Evolutionary conservation across 2,888 invertebrate genomes (phyloP).

Genomic region (Spicauda simplicius): DNA sequence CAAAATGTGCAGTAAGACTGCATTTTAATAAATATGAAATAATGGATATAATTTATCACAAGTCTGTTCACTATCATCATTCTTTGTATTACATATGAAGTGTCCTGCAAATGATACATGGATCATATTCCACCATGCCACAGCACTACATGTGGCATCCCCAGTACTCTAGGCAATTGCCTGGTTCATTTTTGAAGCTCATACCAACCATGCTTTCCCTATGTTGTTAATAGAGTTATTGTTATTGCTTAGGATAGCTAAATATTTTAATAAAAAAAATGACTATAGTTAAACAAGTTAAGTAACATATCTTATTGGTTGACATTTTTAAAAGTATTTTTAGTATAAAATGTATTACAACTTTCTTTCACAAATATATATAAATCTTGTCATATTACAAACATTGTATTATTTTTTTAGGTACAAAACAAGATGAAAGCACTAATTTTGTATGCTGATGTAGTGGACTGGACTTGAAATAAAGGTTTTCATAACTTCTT

Average conservation of each 20-base stretch:
- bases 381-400: constrained; percentile 46
- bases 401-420: constrained; percentile 59
- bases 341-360: constrained; percentile 35
- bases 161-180: too few relatives aligned
- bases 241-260: background rate
- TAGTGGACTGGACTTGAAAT: constrained; percentile 67
- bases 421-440: constrained; percentile 62
- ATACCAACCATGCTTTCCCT: background rate
- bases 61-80: too few relatives aligned
- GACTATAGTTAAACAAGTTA: constrained; percentile 5
- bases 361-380: constrained; percentile 42
- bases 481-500: constrained; percentile 58
- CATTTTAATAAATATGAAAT: too few relatives aligned
- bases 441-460: constrained; percentile 69
- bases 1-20: too few relatives aligned
- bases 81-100: too few relatives aligned
- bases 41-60: too few relatives aligned
- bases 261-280: constrained; percentile 1
- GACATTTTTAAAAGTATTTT: constrained; percentile 45
- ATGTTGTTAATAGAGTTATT: background rate
- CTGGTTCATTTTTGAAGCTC: too few relatives aligned
- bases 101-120: too few relatives aligned
- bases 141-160: too few relatives aligned
- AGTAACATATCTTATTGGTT: constrained; percentile 42
- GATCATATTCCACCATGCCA: too few relatives aligned